These are phyloP conservation scores for Entomobrya multifasciata DNA, from an alignment of 2,888 invertebrate species.

Conservation along the genomic window DNA sequence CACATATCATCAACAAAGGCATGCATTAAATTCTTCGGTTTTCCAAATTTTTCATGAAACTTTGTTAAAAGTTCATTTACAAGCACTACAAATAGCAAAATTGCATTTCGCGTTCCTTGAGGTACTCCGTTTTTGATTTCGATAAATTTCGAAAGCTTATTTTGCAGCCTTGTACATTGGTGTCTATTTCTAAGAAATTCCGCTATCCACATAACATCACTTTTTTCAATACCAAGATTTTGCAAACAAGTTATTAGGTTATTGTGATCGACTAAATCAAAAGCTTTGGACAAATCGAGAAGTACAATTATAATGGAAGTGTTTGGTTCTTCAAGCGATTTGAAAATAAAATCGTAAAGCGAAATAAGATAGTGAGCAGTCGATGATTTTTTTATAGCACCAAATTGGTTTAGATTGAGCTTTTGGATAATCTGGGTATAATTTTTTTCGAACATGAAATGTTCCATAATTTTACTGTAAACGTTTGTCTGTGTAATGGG, in stretches of 20 bases:
- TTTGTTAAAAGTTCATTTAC: neutral
- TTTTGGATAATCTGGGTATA: neutral
- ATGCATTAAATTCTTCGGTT: constrained; percentile 17
- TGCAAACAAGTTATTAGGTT: neutral
- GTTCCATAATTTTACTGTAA: constrained; percentile 15
- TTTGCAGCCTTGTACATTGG: constrained; percentile 32
- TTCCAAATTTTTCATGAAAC: neutral
- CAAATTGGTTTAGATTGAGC: neutral
- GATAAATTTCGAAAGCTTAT: neutral
- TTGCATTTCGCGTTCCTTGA: constrained; percentile 40
- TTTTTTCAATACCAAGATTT: neutral
- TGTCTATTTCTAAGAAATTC: constrained; percentile 18
- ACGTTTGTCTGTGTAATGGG: constrained; percentile 21
- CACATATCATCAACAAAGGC: constrained; percentile 52
- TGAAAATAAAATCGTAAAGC: neutral
- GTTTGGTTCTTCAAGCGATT: constrained; percentile 20
- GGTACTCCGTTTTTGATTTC: constrained; percentile 14
- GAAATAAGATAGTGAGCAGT: neutral
- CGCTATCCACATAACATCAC: constrained; percentile 26
- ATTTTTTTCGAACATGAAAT: constrained; percentile 18
- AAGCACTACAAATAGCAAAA: constrained; percentile 15
- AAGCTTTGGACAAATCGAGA: constrained; percentile 4
- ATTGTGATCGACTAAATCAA: constrained; percentile 13
- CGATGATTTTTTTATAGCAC: constrained; percentile 15
- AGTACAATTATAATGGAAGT: neutral